phyloP scores from a whole-genome alignment of 2,888 invertebrate species.

The Seira musarum region DNA sequence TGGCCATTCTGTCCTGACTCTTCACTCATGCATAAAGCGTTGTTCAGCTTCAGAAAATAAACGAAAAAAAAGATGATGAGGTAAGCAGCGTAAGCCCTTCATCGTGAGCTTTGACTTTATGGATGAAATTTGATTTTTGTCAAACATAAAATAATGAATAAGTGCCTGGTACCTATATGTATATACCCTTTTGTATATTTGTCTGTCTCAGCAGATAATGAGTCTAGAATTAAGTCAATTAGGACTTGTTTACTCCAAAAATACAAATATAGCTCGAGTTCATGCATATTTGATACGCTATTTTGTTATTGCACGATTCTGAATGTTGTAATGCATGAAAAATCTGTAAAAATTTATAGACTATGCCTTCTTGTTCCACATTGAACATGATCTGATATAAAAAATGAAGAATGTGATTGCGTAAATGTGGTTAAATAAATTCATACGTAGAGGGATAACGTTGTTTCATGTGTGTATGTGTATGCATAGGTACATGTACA shows the following conservation, averaged over 20 bases:
- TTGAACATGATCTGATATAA: neutral
- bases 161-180: neutral
- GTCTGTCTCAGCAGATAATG: neutral
- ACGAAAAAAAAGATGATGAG: neutral
- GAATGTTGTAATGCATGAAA: no score
- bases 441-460: no score
- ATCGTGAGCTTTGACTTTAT: neutral
- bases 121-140: neutral
- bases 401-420: constrained; percentile 1
- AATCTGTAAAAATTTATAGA: no score
- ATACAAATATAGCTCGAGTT: neutral
- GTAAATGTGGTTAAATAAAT: neutral
- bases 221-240: neutral
- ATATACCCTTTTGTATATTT: neutral
- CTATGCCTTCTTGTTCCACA: neutral
- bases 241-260: neutral
- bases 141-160: neutral
- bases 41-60: neutral
- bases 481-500: no score
- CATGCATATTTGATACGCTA: neutral
- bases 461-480: no score
- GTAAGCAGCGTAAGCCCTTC: neutral
- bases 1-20: constrained; percentile 49
- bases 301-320: neutral
- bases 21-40: constrained; percentile 35